phyloP scores from a whole-genome alignment of 2,797 vertebrate species.

The Geotrypetes seraphini region DNA sequence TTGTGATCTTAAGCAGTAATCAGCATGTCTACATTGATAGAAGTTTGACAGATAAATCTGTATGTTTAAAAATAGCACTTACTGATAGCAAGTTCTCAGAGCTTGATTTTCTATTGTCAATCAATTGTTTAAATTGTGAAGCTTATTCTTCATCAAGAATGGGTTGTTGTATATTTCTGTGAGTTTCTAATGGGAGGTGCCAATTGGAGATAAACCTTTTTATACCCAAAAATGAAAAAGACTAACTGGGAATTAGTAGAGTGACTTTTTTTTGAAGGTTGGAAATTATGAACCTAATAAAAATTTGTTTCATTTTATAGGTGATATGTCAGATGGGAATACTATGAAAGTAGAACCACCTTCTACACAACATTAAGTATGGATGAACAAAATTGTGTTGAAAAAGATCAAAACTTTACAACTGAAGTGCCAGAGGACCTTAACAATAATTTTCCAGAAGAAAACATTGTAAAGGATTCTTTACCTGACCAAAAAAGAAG shows the following conservation, averaged over 20 bases:
- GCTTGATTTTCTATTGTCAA: too few species aligned
- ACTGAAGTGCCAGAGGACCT: conserved; percentile 2
- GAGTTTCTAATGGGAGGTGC: too few species aligned
- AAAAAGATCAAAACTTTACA: conserved; percentile 20
- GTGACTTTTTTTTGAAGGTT: background rate
- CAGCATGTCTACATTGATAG: too few species aligned
- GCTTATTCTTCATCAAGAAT: too few species aligned
- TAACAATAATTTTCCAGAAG: background rate
- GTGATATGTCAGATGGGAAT: conserved; percentile 14
- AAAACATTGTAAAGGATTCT: background rate
- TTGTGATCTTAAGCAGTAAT: too few species aligned
- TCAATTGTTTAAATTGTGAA: too few species aligned
- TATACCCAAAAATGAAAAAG: too few species aligned
- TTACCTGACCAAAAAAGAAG: conserved; percentile 2
- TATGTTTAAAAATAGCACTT: too few species aligned
- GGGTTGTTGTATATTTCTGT: too few species aligned
- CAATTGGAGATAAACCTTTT: too few species aligned
- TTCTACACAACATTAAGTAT: conserved; percentile 23
- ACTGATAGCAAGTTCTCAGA: too few species aligned
- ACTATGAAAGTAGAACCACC: background rate
- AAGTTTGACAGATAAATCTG: too few species aligned
- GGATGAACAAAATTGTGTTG: conserved; percentile 34
- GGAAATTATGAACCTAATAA: conserved; percentile 20
- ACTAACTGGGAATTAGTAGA: background rate
- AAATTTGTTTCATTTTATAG: conserved; percentile 28